Evolutionary conservation across 2,113 vertebrate genomes (phyloP).

Genomic region (Malurus alboscapulatus): DNA sequence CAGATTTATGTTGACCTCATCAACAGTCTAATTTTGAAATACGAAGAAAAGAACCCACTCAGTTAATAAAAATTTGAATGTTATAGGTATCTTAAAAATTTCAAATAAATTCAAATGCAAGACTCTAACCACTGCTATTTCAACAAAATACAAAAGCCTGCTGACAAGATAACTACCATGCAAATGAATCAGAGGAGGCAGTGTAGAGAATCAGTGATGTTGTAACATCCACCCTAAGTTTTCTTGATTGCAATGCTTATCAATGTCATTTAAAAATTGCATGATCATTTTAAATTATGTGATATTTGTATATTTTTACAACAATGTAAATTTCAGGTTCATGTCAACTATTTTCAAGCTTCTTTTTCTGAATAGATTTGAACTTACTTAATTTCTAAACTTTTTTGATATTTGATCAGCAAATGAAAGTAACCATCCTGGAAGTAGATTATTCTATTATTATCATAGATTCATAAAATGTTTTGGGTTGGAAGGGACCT

Average conservation of each 20-base stretch:
- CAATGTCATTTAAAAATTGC: not conserved
- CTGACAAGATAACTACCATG: not conserved
- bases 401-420: not conserved
- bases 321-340: not conserved
- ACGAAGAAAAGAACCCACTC: accelerated
- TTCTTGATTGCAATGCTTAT: not conserved
- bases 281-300: not conserved
- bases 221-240: not conserved
- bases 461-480: not conserved
- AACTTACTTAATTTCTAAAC: not conserved
- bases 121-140: not conserved
- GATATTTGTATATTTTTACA: not conserved
- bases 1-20: not conserved
- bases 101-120: not conserved
- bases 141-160: not conserved
- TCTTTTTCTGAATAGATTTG: not conserved
- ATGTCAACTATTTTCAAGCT: not conserved
- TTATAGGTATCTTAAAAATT: not conserved
- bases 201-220: not conserved
- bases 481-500: not conserved
- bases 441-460: not conserved
- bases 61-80: not conserved
- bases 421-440: not conserved
- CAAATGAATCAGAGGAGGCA: not conserved
- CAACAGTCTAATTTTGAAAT: not conserved